Conservation (phyloP, 1,140 invertebrate species). For the Holcopasites calliopsidis region DNA sequence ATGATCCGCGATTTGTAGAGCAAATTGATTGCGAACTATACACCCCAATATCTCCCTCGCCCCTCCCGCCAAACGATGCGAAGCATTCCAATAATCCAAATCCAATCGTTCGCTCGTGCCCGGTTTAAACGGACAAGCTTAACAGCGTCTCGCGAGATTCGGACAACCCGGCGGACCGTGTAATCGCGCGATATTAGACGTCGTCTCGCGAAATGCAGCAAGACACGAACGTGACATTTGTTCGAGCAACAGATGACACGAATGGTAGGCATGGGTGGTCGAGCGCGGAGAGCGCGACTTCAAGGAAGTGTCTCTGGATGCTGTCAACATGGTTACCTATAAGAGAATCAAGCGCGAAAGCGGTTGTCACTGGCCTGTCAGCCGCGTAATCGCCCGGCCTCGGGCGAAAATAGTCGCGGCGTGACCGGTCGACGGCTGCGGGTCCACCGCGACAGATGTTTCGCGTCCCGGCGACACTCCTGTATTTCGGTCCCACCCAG, state of each 20-base stretch:
- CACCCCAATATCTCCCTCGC: too few species aligned
- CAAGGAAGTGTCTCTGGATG: conserved; percentile 53
- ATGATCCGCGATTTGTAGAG: too few species aligned
- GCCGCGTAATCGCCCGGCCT: conserved; percentile 59
- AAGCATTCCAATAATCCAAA: too few species aligned
- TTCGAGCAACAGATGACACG: background rate
- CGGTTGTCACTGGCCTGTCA: conserved; percentile 66
- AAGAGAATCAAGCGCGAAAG: conserved; percentile 50
- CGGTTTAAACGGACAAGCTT: too few species aligned
- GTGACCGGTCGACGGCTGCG: conserved; percentile 55
- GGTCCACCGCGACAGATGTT: conserved; percentile 72
- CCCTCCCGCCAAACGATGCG: too few species aligned
- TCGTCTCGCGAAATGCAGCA: background rate
- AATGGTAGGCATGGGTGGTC: conserved; percentile 41
- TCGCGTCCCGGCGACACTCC: conserved; percentile 72
- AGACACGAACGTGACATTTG: background rate
- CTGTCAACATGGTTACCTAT: conserved; percentile 57
- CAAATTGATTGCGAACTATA: too few species aligned
- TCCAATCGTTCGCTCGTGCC: too few species aligned
- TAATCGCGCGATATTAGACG: conserved; percentile 4
- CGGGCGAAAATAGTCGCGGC: conserved; percentile 66
- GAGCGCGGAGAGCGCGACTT: conserved; percentile 22
- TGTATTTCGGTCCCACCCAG: conserved; percentile 76
- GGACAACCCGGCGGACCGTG: too few species aligned
- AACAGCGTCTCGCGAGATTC: too few species aligned